Conservation (phyloP, 2,888 invertebrate species). For the Nudaria mundana region DNA sequence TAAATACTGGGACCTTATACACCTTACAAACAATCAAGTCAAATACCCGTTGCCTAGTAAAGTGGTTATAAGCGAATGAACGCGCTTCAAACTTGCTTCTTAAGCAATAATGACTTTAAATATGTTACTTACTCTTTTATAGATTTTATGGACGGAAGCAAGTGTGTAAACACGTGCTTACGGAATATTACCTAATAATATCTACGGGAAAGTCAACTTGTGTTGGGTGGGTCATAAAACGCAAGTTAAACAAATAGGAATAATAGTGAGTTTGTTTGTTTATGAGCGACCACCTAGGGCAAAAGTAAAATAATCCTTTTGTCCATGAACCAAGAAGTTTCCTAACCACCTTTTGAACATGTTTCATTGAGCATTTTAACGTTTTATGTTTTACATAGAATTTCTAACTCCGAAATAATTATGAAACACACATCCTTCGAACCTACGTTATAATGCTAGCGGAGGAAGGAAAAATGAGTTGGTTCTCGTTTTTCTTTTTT, state of each 20-base stretch:
- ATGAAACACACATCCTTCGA: too few relatives aligned
- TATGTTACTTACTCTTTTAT: conserved; percentile 34
- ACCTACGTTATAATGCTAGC: too few relatives aligned
- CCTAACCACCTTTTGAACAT: conserved; percentile 1
- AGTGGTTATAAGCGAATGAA: conserved; percentile 73
- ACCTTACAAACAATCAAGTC: conserved; percentile 13
- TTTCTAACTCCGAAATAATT: too few relatives aligned
- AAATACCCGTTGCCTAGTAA: conserved; percentile 45
- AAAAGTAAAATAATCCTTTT: conserved; percentile 17
- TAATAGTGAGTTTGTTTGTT: conserved; percentile 11
- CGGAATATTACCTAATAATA: background rate
- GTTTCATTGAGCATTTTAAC: background rate
- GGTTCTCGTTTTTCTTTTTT: too few relatives aligned
- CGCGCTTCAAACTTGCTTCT: conserved; percentile 41
- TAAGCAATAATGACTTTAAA: conserved; percentile 45
- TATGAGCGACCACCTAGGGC: conserved; percentile 26
- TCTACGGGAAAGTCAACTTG: background rate
- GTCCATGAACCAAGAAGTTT: conserved; percentile 8
- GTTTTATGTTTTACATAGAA: background rate
- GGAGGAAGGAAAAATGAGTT: too few relatives aligned
- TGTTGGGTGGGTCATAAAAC: conserved; percentile 12
- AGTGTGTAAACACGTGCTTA: background rate
- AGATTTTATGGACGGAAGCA: conserved; percentile 10
- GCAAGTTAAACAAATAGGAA: conserved; percentile 20
- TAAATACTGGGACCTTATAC: conserved; percentile 17